Base-by-base conservation (phyloP, 2,888 invertebrate species). In the Notodonta dromedarius region DNA sequence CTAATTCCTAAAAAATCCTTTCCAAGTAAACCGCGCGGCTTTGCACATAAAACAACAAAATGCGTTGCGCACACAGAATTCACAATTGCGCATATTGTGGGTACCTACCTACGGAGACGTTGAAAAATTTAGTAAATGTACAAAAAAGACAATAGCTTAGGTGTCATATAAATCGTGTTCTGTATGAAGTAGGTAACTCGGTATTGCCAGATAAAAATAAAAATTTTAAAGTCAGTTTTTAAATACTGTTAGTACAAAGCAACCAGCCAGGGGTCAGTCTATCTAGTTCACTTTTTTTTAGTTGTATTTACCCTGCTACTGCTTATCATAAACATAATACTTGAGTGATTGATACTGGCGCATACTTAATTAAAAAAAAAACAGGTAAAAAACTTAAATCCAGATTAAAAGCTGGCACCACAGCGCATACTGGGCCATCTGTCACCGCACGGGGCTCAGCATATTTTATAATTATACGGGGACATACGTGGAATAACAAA, bases 391-490 rank as follows among this genome's bases (percentile, higher is more conserved):
- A 5, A 42, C 42, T 14, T n/a, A 5, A 24, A n/a, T 54, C 14
- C 44, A 12, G 39, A 44, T 14, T 59, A 46, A 62, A 61, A 61
- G 61, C 60, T 67, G 64, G 50, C 65, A 67, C 54, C 65, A 62
- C 65, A 54, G 80, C 82, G 79, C 79, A 73, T 76, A 77, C 78
- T 77, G 72, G 77, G 81, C 84, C 90, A 91, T 92, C 89, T 88
- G 88, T 91, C 86, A 88, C 78, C 76, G 77, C 75, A 78, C 73
- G 77, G 81, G 81, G 79, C 81, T 79, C 76, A 81, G 83, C 80
- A 87, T 87, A 87, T 88, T 87, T 91, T 90, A 88, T 88, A 90
- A 89, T 90, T 90, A 89, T 86, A 87, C 82, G 69, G 74, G 66
- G 69, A 78, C 86, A 84, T 82, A 84, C 83, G 66, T 82, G 82